Percentiles rank a stretch among this genome's conserved stretches.
Evolutionary conservation across 1,140 invertebrate species (phyloP).

Genomic region (Listronotus oregonensis): DNA sequence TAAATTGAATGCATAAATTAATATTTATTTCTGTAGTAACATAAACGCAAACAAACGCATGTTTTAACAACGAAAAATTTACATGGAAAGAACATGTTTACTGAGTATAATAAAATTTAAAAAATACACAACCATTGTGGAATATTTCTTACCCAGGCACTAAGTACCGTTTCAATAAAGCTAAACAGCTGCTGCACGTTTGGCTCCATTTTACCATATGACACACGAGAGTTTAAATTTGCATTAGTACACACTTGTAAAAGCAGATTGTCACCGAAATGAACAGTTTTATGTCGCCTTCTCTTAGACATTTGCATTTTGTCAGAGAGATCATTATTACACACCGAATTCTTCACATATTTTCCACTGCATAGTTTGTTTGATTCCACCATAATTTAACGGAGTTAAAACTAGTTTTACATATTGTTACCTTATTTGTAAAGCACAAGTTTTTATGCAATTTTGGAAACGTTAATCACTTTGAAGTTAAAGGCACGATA

Average conservation of each 20-base stretch:
- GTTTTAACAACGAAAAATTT: too few species aligned
- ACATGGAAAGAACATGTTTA: too few species aligned
- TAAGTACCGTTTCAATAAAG: constrained; percentile 73
- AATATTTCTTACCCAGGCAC: constrained; percentile 62
- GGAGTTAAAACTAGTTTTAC: too few species aligned
- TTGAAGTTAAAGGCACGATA: neutral
- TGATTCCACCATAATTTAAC: constrained; percentile 45
- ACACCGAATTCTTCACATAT: constrained; percentile 44
- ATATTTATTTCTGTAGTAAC: too few species aligned
- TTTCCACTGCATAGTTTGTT: constrained; percentile 48
- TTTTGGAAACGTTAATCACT: neutral
- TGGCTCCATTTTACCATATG: constrained; percentile 62
- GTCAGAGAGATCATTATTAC: constrained; percentile 43
- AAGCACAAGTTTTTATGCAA: too few species aligned
- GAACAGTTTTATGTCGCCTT: constrained; percentile 73
- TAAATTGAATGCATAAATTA: too few species aligned
- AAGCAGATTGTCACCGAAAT: constrained; percentile 73
- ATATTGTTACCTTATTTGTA: too few species aligned
- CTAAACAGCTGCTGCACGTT: constrained; percentile 79
- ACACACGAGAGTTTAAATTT: constrained; percentile 49
- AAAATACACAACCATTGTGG: too few species aligned
- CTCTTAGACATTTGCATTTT: constrained; percentile 57
- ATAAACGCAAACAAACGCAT: too few species aligned
- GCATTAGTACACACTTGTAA: constrained; percentile 70
- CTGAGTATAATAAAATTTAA: too few species aligned